Conservation (phyloP, 2,113 vertebrate genomes). For the Protobothrops mucrosquamatus region DNA sequence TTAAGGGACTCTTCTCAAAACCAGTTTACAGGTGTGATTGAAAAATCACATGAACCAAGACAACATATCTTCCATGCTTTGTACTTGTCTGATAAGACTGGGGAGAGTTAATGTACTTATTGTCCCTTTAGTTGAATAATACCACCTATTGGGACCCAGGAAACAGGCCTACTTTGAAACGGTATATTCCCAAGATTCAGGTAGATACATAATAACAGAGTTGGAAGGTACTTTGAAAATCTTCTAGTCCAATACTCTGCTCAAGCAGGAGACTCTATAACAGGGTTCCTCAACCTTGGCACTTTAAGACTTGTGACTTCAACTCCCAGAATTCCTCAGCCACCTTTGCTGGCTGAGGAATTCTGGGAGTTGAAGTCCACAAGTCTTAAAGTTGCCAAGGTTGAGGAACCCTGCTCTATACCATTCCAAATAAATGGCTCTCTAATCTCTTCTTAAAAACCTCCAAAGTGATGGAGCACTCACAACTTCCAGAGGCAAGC, state of each 20-base stretch:
- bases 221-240: neutral
- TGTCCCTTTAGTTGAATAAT: neutral
- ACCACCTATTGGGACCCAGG: neutral
- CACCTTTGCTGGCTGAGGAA: too few relatives aligned
- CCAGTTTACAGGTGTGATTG: neutral
- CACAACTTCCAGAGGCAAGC: neutral
- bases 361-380: too few relatives aligned
- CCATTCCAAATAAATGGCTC: neutral
- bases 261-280: neutral
- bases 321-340: too few relatives aligned
- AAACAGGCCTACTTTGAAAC: neutral
- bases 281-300: too few relatives aligned
- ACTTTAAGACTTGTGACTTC: too few relatives aligned
- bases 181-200: neutral
- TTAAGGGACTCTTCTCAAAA: neutral
- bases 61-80: neutral
- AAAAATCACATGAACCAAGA: neutral
- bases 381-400: neutral
- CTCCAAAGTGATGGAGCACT: neutral
- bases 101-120: neutral
- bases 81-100: neutral
- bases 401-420: neutral
- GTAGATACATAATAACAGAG: neutral
- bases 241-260: neutral
- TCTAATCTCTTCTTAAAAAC: neutral